Percentiles rank a stretch among this genome's conserved stretches.
These are phyloP conservation scores for Lagria hirta DNA, from an alignment of 2,888 invertebrate genomes.

Conservation along the genomic window DNA sequence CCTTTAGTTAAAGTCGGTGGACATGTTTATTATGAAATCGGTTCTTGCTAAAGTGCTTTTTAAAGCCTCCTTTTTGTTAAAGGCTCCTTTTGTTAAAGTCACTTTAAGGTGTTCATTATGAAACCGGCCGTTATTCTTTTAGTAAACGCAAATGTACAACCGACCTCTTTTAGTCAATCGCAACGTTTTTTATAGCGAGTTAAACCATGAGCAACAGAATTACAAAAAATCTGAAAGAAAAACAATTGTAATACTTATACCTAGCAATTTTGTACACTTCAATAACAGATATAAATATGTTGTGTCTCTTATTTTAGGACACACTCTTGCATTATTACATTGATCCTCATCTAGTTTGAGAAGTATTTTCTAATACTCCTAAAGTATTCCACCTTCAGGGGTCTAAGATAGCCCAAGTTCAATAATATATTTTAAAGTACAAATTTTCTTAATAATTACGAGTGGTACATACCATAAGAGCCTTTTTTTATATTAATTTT, in stretches of 20 bases:
- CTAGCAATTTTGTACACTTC: background rate
- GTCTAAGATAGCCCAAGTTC: background rate
- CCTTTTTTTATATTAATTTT: slow-evolving; percentile 4
- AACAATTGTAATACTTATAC: background rate
- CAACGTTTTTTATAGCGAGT: background rate
- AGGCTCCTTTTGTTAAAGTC: too few relatives aligned
- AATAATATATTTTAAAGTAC: background rate
- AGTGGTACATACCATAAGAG: background rate
- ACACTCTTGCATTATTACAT: slow-evolving; percentile 2
- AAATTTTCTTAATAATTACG: background rate
- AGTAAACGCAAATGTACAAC: background rate
- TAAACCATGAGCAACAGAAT: background rate
- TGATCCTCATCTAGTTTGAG: too few relatives aligned
- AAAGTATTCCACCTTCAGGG: too few relatives aligned
- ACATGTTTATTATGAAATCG: too few relatives aligned
- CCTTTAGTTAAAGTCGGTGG: too few relatives aligned
- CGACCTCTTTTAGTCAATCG: background rate
- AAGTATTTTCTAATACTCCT: background rate
- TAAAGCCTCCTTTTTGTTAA: too few relatives aligned
- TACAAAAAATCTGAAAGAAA: too few relatives aligned
- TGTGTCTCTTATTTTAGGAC: slow-evolving; percentile 10
- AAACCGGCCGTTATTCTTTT: too few relatives aligned
- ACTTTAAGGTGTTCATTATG: too few relatives aligned
- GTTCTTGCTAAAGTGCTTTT: too few relatives aligned
- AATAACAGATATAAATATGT: too few relatives aligned